These are phyloP conservation scores for Nerophis lumbriciformis DNA, from an alignment of 2,113 vertebrate genomes.

Conservation along the genomic window DNA sequence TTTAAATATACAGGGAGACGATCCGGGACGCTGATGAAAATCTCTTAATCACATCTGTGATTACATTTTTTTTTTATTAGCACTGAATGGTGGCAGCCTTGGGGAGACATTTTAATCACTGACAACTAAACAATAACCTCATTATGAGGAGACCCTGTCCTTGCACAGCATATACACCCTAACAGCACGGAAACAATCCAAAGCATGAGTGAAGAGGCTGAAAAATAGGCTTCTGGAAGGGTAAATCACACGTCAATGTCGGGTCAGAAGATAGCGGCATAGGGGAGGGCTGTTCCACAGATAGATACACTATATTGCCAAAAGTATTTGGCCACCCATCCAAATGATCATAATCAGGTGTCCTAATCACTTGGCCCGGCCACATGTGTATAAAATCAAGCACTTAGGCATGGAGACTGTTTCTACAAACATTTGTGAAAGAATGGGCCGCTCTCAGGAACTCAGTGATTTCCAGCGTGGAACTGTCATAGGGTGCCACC, in stretches of 20 bases:
- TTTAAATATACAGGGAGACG: conserved; percentile 33
- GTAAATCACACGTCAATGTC: conserved; percentile 10
- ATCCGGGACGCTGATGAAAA: conserved; percentile 44
- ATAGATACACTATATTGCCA: conserved; percentile 41
- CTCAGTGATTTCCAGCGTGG: too few relatives aligned
- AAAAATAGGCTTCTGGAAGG: conserved; percentile 30
- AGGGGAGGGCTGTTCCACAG: conserved; percentile 52
- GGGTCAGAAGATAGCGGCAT: conserved; percentile 1
- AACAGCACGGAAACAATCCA: neutral
- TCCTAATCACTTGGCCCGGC: too few relatives aligned
- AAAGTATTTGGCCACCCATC: too few relatives aligned
- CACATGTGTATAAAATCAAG: too few relatives aligned
- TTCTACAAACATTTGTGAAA: too few relatives aligned
- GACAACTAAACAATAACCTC: conserved; percentile 64
- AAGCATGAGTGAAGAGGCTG: conserved; percentile 1
- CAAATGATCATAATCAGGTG: too few relatives aligned
- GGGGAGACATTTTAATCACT: conserved; percentile 67
- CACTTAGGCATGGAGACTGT: too few relatives aligned
- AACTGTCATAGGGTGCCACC: too few relatives aligned
- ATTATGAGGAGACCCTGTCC: conserved; percentile 49
- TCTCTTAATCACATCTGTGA: conserved; percentile 63
- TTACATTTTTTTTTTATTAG: conserved; percentile 60
- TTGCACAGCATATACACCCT: conserved; percentile 24
- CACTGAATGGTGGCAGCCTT: conserved; percentile 43
- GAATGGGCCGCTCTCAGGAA: too few relatives aligned